Conservation (phyloP, 2,888 invertebrate genomes). For the Micropterix aruncella region DNA sequence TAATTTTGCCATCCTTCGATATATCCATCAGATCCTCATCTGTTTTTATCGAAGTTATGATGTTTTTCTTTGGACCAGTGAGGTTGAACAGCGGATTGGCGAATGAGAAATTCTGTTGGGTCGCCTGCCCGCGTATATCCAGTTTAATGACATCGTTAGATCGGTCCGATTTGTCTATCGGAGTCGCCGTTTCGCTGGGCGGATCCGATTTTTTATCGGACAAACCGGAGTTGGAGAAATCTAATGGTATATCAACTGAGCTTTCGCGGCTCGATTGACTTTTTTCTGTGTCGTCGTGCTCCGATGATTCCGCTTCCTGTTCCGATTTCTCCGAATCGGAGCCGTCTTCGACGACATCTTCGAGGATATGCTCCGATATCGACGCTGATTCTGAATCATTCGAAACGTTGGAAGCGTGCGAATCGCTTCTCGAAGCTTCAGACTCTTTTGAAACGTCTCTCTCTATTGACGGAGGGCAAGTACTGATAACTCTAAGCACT, state of each 20-base stretch:
- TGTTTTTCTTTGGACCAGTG: neutral
- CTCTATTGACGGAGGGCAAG: neutral
- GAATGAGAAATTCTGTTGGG: conserved; percentile 19
- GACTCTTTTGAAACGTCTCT: too few species aligned
- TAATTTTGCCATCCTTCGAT: neutral
- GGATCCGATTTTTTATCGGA: too few species aligned
- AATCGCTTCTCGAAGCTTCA: too few species aligned
- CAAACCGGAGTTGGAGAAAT: neutral
- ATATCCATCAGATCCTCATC: neutral
- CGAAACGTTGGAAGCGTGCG: neutral
- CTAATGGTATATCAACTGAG: neutral
- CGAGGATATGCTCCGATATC: neutral
- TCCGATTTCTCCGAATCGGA: neutral
- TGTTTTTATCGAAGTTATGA: neutral
- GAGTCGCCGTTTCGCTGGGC: too few species aligned
- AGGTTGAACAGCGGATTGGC: neutral
- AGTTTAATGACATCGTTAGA: conserved; percentile 36
- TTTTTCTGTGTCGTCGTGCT: neutral
- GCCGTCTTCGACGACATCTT: neutral
- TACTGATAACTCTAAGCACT: neutral
- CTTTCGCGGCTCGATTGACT: neutral
- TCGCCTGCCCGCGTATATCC: conserved; percentile 32
- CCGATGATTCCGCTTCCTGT: neutral
- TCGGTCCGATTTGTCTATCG: too few species aligned
- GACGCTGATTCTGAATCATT: neutral